Percentiles rank a stretch among this genome's conserved stretches.
These are phyloP conservation scores for Stictocephala bisonia DNA, from an alignment of 2,888 invertebrate genomes.

Conservation along the genomic window DNA sequence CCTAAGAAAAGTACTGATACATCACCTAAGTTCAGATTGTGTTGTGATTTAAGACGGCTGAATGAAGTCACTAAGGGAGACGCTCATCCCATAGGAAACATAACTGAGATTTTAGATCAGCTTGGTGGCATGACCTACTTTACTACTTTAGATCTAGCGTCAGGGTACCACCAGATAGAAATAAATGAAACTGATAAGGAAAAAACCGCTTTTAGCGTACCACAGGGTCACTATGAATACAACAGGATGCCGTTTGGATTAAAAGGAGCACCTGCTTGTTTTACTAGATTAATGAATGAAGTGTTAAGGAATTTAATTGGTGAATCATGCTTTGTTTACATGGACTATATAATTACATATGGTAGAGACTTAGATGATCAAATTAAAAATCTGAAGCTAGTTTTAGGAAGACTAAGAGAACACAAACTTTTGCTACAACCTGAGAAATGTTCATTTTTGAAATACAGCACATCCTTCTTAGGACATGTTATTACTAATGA, in stretches of 20 bases:
- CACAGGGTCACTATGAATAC: constrained; percentile 59
- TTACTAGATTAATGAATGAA: constrained; percentile 60
- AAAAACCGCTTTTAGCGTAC: constrained; percentile 62
- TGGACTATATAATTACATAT: constrained; percentile 30
- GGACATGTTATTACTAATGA: not conserved
- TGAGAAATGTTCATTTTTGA: not conserved
- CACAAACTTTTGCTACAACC: not conserved
- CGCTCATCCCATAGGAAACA: not conserved
- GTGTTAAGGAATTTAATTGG: constrained; percentile 55
- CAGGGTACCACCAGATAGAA: constrained; percentile 58
- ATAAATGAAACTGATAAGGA: constrained; percentile 57
- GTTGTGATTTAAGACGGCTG: constrained; percentile 13
- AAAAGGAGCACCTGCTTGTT: constrained; percentile 58
- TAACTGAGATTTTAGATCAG: not conserved
- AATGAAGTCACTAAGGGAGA: constrained; percentile 14
- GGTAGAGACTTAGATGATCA: constrained; percentile 4
- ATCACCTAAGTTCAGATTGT: not conserved
- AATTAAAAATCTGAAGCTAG: not conserved
- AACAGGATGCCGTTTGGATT: constrained; percentile 61
- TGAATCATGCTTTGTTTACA: constrained; percentile 7
- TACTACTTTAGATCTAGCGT: constrained; percentile 10
- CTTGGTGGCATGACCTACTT: constrained; percentile 3
- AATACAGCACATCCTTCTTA: not conserved
- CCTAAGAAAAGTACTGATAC: constrained; percentile 15
- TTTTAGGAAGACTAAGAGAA: constrained; percentile 10